Evolutionary conservation across 2,797 vertebrate genomes (phyloP), one percentile per base, ranked within the genome.

Genomic region (Calcarius lapponicus): DNA sequence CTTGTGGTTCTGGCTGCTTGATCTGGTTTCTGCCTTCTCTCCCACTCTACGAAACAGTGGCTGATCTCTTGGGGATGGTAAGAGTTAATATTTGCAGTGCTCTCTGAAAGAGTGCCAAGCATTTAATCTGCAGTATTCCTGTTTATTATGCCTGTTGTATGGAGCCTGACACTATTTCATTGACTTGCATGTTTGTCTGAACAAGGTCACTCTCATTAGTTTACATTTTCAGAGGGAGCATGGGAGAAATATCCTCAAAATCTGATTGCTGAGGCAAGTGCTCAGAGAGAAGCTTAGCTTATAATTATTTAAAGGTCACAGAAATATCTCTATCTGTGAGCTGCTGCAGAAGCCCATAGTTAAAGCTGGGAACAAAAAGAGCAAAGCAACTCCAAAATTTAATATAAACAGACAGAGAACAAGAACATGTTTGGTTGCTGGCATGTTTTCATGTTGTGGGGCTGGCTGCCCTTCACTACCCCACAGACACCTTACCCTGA

Each of bases 101-200:
- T 80, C 65, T 89, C 86, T 95, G 89, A 96, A 95, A 91, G 81
- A 83, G 79, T 58, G 92, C 91, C 95, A 96, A 87, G 57, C 91
- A 80, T 94, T 95, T 95, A 93, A 95, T 95, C 95, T 92, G 65
- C 84, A 93, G 45, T 78, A 95, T 91, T 95, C 74, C 88, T 96
- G 90, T 91, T 97, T 93, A 79, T 92, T 84, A 76, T 85, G 95
- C 88, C 65, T 96, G 71, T 25, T 88, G 80, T 67, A 85, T 47
- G 70, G 76, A 94, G 85, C 80, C 48, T 86, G 80, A 83, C 64
- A 25, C 78, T 80, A 58, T 61, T 93, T 48, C 95, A 75, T 76
- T 21, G 54, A 74, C 57, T 91, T 78, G 81, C 45, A 76, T 34
- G 54, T 94, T 91, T 72, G 60, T 78, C 84, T 88, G 86, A 93